Percentiles rank a stretch among this genome's conserved stretches.
Evolutionary conservation across 2,888 invertebrate genomes (phyloP).

Genomic region (Yponomeuta cagnagella): DNA sequence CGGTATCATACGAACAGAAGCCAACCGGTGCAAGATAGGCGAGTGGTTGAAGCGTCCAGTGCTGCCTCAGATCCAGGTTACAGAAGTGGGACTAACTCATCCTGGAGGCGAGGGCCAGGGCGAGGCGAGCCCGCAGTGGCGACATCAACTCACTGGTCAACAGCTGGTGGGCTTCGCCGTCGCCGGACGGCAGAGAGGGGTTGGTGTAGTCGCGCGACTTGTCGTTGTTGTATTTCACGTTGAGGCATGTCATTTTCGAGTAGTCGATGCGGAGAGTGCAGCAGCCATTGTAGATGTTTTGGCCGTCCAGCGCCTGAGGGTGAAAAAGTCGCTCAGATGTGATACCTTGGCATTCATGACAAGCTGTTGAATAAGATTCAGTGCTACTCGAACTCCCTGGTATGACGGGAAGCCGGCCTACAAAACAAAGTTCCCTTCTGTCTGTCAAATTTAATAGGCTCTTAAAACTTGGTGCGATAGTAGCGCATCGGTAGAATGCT

Average conservation of each 20-base stretch:
- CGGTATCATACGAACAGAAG: neutral
- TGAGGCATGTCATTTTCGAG: slow-evolving; percentile 97
- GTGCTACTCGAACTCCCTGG: too few species aligned
- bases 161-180: slow-evolving; percentile 79
- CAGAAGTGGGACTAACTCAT: slow-evolving; percentile 77
- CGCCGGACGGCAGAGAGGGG: slow-evolving; percentile 97
- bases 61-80: slow-evolving; percentile 4
- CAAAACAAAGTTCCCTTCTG: too few species aligned
- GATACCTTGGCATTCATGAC: neutral
- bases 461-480: too few species aligned
- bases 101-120: slow-evolving; percentile 71
- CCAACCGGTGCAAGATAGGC: neutral
- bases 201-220: slow-evolving; percentile 99
- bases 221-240: slow-evolving; percentile 99
- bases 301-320: slow-evolving; percentile 93
- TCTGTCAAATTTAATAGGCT: too few species aligned
- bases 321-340: slow-evolving; percentile 23
- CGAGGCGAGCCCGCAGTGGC: slow-evolving; percentile 70
- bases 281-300: slow-evolving; percentile 99
- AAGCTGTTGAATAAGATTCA: too few species aligned
- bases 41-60: slow-evolving; percentile 4
- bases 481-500: too few species aligned
- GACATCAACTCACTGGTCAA: slow-evolving; percentile 80
- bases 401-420: too few species aligned
- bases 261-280: slow-evolving; percentile 99